These are phyloP conservation scores for Boleophthalmus pectinirostris DNA, from an alignment of 2,113 vertebrate species.

Conservation along the genomic window DNA sequence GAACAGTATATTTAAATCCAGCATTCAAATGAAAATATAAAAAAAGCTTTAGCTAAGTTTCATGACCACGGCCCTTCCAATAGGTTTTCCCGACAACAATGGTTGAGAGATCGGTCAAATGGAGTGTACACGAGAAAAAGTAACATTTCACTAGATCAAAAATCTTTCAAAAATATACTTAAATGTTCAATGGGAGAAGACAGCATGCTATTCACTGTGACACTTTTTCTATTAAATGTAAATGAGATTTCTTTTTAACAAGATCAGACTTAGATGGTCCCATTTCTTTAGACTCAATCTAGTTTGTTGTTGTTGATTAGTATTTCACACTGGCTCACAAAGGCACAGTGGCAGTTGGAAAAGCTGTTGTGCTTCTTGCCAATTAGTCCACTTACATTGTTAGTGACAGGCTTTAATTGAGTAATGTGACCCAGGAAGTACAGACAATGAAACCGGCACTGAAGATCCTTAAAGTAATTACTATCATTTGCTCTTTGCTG, in stretches of 20 bases:
- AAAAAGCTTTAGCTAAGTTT: too few relatives aligned
- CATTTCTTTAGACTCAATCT: not conserved
- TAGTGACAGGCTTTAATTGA: slow-evolving; percentile 17
- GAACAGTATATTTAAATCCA: not conserved
- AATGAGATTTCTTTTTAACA: not conserved
- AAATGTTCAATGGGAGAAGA: not conserved
- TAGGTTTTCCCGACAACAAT: too few relatives aligned
- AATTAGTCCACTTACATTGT: slow-evolving; percentile 6
- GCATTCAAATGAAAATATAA: not conserved
- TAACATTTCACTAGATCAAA: too few relatives aligned
- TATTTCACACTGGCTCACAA: not conserved
- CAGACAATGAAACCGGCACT: slow-evolving; percentile 21
- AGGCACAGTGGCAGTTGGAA: not conserved
- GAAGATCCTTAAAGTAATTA: slow-evolving; percentile 37
- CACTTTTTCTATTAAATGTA: not conserved
- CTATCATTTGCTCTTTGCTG: slow-evolving; percentile 12
- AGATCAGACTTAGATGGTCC: not conserved
- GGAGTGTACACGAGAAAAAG: too few relatives aligned
- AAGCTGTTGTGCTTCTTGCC: not conserved
- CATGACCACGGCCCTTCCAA: too few relatives aligned
- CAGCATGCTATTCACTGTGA: not conserved
- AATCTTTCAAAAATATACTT: too few relatives aligned
- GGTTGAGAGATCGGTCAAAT: too few relatives aligned
- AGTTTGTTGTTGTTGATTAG: slow-evolving; percentile 3
- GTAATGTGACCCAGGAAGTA: slow-evolving; percentile 20